These are phyloP conservation scores for Vollenhovia emeryi DNA, from an alignment of 1,140 invertebrate species.

Conservation along the genomic window DNA sequence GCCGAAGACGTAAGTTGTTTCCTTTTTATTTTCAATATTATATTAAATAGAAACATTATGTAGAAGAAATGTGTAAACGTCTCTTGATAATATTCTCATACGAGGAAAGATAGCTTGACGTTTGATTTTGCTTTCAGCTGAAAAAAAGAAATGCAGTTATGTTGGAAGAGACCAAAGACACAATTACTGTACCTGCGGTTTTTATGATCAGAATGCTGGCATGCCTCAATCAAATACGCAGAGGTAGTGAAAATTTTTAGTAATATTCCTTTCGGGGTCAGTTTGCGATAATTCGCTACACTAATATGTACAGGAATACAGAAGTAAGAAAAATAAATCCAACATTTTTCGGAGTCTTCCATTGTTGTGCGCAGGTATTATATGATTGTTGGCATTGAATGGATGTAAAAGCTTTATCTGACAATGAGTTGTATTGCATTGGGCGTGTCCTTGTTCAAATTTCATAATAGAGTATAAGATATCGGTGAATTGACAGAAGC, in stretches of 20 bases:
- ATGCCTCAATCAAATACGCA: slow-evolving; percentile 91
- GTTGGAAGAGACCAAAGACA: slow-evolving; percentile 95
- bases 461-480: not conserved
- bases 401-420: slow-evolving; percentile 18
- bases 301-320: slow-evolving; percentile 51
- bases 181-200: slow-evolving; percentile 94
- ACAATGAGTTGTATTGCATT: slow-evolving; percentile 3
- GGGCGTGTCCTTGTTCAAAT: not conserved
- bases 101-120: not conserved
- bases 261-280: slow-evolving; percentile 56
- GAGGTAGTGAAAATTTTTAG: slow-evolving; percentile 84
- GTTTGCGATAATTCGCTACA: slow-evolving; percentile 42
- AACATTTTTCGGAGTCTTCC: slow-evolving; percentile 56
- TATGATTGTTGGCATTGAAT: slow-evolving; percentile 35
- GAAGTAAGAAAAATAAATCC: slow-evolving; percentile 52
- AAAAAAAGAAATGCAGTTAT: slow-evolving; percentile 93
- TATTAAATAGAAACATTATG: not conserved
- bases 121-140: slow-evolving; percentile 87
- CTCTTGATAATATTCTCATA: not conserved
- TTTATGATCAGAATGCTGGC: slow-evolving; percentile 96
- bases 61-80: not conserved
- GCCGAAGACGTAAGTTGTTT: slow-evolving; percentile 89
- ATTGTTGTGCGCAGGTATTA: slow-evolving; percentile 54
- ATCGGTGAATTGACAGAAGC: not conserved
- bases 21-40: not conserved